These are phyloP conservation scores for Monoplex corrugatus DNA, from an alignment of 2,888 invertebrate genomes.

Conservation along the genomic window DNA sequence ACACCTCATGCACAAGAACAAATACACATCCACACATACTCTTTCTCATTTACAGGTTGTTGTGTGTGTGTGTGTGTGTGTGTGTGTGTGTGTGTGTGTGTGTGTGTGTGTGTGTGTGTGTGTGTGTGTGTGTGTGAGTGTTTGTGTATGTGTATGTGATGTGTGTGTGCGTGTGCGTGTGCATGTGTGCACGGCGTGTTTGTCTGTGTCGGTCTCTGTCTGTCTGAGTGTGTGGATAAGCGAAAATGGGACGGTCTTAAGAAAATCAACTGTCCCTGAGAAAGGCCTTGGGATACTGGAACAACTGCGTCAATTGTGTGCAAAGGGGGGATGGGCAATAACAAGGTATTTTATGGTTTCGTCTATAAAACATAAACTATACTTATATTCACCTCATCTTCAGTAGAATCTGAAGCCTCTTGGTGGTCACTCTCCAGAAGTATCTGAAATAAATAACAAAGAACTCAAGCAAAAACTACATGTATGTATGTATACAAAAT, in stretches of 20 bases:
- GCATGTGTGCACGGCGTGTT: no score
- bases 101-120: no score
- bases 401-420: conserved; percentile 32
- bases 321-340: background rate
- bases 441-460: conserved; percentile 56
- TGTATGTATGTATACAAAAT: no score
- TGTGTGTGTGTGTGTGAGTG: no score
- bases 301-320: background rate
- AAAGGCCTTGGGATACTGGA: background rate
- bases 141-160: background rate
- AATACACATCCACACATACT: background rate
- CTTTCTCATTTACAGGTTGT: no score
- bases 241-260: background rate
- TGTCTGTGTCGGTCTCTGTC: no score
- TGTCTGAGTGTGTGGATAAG: no score
- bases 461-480: no score
- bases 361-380: conserved; percentile 8
- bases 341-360: background rate
- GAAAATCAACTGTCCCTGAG: background rate
- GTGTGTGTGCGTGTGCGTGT: background rate
- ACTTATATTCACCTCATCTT: conserved; percentile 44
- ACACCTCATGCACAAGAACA: background rate
- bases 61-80: background rate
- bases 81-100: background rate
- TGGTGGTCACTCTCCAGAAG: conserved; percentile 52